These are phyloP conservation scores for Lasioglossum oenotherae DNA, from an alignment of 2,888 invertebrate species.

Conservation along the genomic window DNA sequence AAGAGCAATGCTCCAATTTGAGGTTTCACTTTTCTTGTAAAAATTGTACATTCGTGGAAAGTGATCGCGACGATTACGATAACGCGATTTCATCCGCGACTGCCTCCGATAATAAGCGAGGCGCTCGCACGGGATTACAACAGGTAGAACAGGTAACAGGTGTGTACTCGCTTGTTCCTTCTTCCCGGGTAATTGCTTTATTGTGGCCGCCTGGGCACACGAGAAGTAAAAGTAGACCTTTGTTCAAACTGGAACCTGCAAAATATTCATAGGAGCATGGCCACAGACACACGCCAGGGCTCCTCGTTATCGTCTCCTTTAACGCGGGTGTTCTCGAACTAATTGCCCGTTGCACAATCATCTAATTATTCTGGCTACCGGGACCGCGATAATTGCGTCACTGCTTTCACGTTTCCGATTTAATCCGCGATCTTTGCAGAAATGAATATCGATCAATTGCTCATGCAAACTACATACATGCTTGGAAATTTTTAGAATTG, in stretches of 20 bases:
- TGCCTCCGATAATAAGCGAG: slow-evolving; percentile 10
- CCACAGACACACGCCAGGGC: not conserved
- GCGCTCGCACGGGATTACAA: not conserved
- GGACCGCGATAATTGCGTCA: slow-evolving; percentile 53
- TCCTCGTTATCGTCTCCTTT: not conserved
- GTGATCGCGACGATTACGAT: not conserved
- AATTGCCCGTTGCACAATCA: slow-evolving; percentile 58
- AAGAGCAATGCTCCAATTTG: not conserved
- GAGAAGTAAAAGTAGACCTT: slow-evolving; percentile 27
- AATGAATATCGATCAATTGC: not conserved
- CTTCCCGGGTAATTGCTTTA: slow-evolving; percentile 22
- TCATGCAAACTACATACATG: not conserved
- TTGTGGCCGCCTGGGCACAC: slow-evolving; percentile 14
- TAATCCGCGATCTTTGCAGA: slow-evolving; percentile 13
- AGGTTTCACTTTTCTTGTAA: not conserved
- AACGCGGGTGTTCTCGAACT: not conserved
- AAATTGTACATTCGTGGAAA: not conserved
- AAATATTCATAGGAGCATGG: not conserved
- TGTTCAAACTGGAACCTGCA: slow-evolving; percentile 6
- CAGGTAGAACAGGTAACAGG: slow-evolving; percentile 11
- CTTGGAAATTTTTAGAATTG: not conserved
- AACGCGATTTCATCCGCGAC: slow-evolving; percentile 6
- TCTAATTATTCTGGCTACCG: slow-evolving; percentile 64
- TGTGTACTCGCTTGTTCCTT: slow-evolving; percentile 1
- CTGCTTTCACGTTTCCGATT: slow-evolving; percentile 69